phyloP scores from a whole-genome alignment of 2,888 invertebrate species.

The Hedya salicella region DNA sequence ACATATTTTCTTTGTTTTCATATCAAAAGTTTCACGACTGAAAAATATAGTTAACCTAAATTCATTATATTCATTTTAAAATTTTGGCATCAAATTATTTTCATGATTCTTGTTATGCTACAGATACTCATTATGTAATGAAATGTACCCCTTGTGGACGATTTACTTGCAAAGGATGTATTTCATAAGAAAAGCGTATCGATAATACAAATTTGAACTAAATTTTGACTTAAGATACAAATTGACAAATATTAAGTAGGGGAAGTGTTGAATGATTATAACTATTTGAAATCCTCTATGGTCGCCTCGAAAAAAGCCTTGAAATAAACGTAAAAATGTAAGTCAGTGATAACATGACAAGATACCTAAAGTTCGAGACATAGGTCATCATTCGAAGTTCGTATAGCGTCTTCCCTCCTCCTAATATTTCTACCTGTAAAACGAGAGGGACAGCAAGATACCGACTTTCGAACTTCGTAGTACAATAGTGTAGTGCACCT shows the following conservation, averaged over 20 bases:
- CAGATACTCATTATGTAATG: not conserved
- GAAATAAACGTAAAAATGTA: too few species aligned
- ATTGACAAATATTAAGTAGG: slow-evolving; percentile 38
- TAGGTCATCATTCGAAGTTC: too few species aligned
- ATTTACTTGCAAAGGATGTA: slow-evolving; percentile 19
- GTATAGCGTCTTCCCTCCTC: too few species aligned
- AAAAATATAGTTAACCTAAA: not conserved
- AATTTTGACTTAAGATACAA: slow-evolving; percentile 32
- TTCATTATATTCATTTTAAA: not conserved
- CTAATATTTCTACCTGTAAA: too few species aligned
- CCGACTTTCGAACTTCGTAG: too few species aligned
- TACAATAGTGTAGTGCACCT: too few species aligned
- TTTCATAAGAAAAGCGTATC: slow-evolving; percentile 40
- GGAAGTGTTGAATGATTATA: not conserved
- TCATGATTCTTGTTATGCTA: slow-evolving; percentile 21
- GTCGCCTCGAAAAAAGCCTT: too few species aligned
- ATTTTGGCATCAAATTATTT: slow-evolving; percentile 15
- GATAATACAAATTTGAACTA: slow-evolving; percentile 17
- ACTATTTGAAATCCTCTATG: not conserved
- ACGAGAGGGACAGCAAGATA: too few species aligned
- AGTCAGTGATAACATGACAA: too few species aligned
- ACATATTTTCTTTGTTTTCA: not conserved
- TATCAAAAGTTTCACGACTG: not conserved
- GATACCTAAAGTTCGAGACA: too few species aligned
- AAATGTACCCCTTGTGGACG: slow-evolving; percentile 15